Base-by-base conservation (phyloP, 2,797 vertebrate species). In the Diceros bicornis region DNA sequence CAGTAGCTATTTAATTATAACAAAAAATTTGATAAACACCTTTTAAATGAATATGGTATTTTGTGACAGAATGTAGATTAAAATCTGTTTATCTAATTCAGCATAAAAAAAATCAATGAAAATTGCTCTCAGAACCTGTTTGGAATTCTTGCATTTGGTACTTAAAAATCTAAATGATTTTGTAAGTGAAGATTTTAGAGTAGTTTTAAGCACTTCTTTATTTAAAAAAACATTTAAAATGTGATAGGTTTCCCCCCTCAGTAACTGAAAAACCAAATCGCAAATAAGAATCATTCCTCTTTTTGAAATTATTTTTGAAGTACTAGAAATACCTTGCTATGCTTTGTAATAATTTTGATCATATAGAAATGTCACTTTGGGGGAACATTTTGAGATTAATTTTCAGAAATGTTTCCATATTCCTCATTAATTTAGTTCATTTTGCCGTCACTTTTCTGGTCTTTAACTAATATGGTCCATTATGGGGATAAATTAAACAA, bases 231-330 rank as follows among this genome's bases (percentile, higher is more conserved):
- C 12, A 23, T 74, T 79, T 79, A 64, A 72, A 66, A 66, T 64
- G 1, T 85, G 13, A 78, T 57, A 61, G 71, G 20, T 90, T 37
- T 29, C 27, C 9, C 21, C 7, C 29, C 27, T 68, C 17, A 62
- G 21, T 87, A 79, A 68, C 68, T 68, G 18, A 82, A 94, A 91
- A 94, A 66, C 11, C 32, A 91, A 71, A 68, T 75, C 64, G 34
- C 18, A 62, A 86, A 55, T 61, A 81, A 47, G 61, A 62, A 13
- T 78, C 6, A 61, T 72, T 89, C 12, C 55, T 77, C 34, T 82
- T 74, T 87, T 77, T 25, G 71, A 91, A 57, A 82, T 75, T 69
- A 50, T 34, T 96, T 87, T 90, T 83, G 41, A 90, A 93, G 61
- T 86, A 57, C 50, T 69, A 47, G 62, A 82, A 77, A 77, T 93